A percentile compares a stretch with the other conserved stretches of the same genome.
These are phyloP conservation scores for Sorex maritimensis DNA, from an alignment of 2,797 vertebrate species.

Conservation along the genomic window DNA sequence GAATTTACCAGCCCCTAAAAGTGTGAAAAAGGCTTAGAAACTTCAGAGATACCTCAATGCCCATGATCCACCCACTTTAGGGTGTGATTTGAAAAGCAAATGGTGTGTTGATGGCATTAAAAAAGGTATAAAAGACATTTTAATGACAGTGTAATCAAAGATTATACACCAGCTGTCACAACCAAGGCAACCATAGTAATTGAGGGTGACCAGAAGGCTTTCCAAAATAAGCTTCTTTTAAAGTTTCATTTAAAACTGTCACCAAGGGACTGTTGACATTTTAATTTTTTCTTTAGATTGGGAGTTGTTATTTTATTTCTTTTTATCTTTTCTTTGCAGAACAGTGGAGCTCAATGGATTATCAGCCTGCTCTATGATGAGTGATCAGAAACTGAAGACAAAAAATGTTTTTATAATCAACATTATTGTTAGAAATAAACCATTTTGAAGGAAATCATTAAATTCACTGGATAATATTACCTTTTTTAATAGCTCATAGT, in stretches of 20 bases:
- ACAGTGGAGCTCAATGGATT: constrained; percentile 24
- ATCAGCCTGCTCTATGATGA: constrained; percentile 34
- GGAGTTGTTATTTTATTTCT: constrained; percentile 59
- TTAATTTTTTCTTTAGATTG: constrained; percentile 76
- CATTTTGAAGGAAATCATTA: constrained; percentile 4
- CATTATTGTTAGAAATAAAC: constrained; percentile 36
- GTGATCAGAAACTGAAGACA: constrained; percentile 8
- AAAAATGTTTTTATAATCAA: constrained; percentile 38
- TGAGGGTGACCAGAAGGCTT: constrained; percentile 84
- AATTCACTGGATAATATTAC: constrained; percentile 35
- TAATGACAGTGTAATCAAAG: constrained; percentile 85
- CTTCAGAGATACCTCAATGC: constrained; percentile 74
- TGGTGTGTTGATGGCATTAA: constrained; percentile 82
- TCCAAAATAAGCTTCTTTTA: constrained; percentile 83
- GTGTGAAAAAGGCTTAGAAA: constrained; percentile 81
- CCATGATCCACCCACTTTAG: constrained; percentile 70
- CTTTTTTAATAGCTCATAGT: not conserved
- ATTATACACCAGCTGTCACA: constrained; percentile 84
- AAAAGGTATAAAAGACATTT: constrained; percentile 83
- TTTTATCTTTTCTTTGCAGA: constrained; percentile 60
- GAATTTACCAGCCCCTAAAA: constrained; percentile 71
- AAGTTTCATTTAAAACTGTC: constrained; percentile 83
- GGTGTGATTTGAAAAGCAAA: constrained; percentile 83
- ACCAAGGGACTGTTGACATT: constrained; percentile 80
- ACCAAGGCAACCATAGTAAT: constrained; percentile 82